Base-by-base conservation (phyloP, 1,140 invertebrate species). In the Diachasma alloeum region DNA sequence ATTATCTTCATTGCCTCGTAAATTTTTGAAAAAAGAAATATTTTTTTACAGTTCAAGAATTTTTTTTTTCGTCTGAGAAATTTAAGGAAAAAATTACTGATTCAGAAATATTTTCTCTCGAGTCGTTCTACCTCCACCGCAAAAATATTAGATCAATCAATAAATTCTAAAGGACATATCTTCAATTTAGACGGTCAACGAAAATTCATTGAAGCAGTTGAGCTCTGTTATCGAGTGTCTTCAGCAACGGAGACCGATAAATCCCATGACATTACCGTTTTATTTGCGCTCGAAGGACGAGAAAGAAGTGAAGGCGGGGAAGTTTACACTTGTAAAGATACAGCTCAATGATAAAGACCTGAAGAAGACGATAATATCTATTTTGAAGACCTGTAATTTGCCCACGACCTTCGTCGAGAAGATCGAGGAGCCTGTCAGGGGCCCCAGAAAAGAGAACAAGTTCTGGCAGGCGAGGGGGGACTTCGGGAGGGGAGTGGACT, bases 121-220 rank as follows among this genome's bases (percentile, higher is more conserved):
- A n/a, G n/a, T n/a, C n/a, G n/a, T n/a, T n/a, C n/a, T n/a, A n/a
- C n/a, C n/a, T n/a, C n/a, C n/a, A n/a, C n/a, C n/a, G n/a, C n/a
- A n/a, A n/a, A n/a, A n/a, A n/a, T n/a, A n/a, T n/a, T n/a, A n/a
- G n/a, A n/a, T n/a, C n/a, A n/a, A n/a, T n/a, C n/a, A n/a, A n/a
- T n/a, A n/a, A n/a, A n/a, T n/a, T n/a, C n/a, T n/a, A n/a, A n/a
- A n/a, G n/a, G n/a, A n/a, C 44, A 24, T 46, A 70, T 63, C 53
- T 8, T 63, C 17, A 68, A 46, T 53, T 53, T 87, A 97, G 94
- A 92, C 93, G 76, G 94, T 95, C 2, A 98, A 98, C 92, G 97
- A 98, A 90, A 93, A 96, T 84, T 97, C 96, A 1, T 87, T 98
- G 75, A 97, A 98, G 88, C 92, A 94, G 78, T 88, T 98, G 46